Evolutionary conservation across 2,113 vertebrate species (phyloP), one percentile per base, ranked within the genome.

Genomic region (Salvator merianae): DNA sequence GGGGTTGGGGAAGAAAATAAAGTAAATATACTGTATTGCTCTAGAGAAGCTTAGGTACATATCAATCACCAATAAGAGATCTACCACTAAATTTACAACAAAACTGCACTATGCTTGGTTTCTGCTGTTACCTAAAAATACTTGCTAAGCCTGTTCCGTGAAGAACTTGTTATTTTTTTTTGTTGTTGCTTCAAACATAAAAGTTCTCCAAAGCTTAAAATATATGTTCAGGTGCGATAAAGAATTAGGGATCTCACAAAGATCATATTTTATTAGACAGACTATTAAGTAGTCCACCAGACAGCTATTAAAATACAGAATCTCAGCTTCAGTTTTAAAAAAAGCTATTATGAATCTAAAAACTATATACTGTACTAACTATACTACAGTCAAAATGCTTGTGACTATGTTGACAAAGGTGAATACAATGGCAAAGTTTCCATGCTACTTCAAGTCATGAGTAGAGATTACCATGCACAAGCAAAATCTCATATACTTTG

Each of bases 111-210:
- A 28, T 32, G 36, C 43, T 66, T 50, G 38, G 40, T n/a, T 83
- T 83, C 71, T 43, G 40, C 71, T 14, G 10, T 34, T 66, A 75
- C 30, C 14, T 75, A 62, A 83, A 79, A 65, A 79, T 84, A 47
- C 24, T 65, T 66, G 18, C 43, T 26, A 43, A 20, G 20, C 38
- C n/a, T 6, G 68, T 38, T 59, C 40, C 47, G 68, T 47, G 53
- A 71, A 10, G 7, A 7, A 78, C n/a, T 43, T 66, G 32, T 24
- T 47, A 66, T 77, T 70, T 7, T 30, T 84, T 63, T 22, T 40
- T 36, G 65, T n/a, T n/a, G n/a, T n/a, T 62, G 34, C 34, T 84
- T 71, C 53, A 81, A 70, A 36, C n/a, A 32, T 34, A 59, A 34
- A 28, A 63, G 24, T 55, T 5, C 70, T 40, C n/a, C 30, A 34